These are phyloP conservation scores for Gymnodraco acuticeps DNA, from an alignment of 2,797 vertebrate genomes.

Conservation along the genomic window DNA sequence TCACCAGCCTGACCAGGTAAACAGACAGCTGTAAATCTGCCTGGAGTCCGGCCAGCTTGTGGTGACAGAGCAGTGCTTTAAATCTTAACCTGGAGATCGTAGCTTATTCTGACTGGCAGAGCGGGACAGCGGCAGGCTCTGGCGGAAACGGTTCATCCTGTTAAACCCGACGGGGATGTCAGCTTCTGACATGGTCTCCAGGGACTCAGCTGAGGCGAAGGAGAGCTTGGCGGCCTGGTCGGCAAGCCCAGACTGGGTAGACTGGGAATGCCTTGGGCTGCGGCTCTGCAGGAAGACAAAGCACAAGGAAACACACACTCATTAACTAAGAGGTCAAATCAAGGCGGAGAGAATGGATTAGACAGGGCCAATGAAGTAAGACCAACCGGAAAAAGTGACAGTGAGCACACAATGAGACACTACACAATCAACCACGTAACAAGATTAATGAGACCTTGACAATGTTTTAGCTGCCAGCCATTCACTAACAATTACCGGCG, in stretches of 20 bases:
- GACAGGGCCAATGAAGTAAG: constrained; percentile 52
- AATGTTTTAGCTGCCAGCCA: constrained; percentile 64
- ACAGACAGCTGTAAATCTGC: constrained; percentile 41
- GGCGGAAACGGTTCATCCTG: constrained; percentile 97
- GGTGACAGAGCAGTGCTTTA: constrained; percentile 30
- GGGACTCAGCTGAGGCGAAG: constrained; percentile 95
- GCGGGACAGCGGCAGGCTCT: constrained; percentile 96
- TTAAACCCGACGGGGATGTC: constrained; percentile 96
- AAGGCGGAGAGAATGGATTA: constrained; percentile 66
- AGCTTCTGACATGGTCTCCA: constrained; percentile 99
- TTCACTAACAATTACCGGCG: constrained; percentile 61
- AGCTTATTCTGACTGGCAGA: constrained; percentile 98
- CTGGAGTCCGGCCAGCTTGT: constrained; percentile 22
- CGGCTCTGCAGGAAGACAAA: constrained; percentile 86
- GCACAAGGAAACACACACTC: constrained; percentile 36
- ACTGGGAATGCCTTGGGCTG: constrained; percentile 96
- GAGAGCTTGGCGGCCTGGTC: constrained; percentile 98
- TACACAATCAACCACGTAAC: constrained; percentile 69
- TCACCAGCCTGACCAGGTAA: constrained; percentile 17
- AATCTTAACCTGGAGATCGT: constrained; percentile 92
- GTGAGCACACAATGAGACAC: constrained; percentile 60
- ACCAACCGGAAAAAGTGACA: constrained; percentile 48
- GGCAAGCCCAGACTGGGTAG: constrained; percentile 95
- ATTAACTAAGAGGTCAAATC: constrained; percentile 54
- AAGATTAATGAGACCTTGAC: constrained; percentile 70